Conservation (phyloP, 1,140 invertebrate species). For the Adoxophyes honmai region DNA sequence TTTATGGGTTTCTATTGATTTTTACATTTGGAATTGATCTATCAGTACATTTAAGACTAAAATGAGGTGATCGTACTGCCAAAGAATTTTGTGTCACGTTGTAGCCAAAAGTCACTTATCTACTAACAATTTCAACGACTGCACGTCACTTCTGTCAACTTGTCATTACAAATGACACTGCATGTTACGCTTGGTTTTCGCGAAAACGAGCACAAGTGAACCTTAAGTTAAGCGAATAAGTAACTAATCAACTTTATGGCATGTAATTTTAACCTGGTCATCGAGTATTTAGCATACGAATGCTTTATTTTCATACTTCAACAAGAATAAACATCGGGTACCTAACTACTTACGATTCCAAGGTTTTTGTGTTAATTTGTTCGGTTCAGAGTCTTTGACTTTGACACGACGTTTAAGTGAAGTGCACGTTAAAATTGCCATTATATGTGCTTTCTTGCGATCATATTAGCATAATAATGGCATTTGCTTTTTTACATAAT, state of each 20-base stretch:
- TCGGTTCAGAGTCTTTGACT: conserved; percentile 1
- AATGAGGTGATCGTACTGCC: not conserved
- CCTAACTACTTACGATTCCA: conserved; percentile 11
- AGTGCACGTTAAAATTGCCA: not conserved
- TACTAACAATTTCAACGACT: conserved; percentile 9
- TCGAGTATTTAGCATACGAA: conserved; percentile 8
- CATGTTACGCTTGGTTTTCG: not conserved
- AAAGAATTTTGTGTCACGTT: not conserved
- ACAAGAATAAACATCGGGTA: conserved; percentile 6
- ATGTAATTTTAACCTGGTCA: not conserved
- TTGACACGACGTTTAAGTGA: conserved; percentile 1
- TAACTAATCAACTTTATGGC: not conserved
- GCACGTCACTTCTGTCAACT: conserved; percentile 8
- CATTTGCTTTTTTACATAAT: too few species aligned
- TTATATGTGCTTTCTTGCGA: not conserved
- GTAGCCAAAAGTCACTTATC: not conserved
- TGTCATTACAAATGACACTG: conserved; percentile 9
- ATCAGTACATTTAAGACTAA: too few species aligned
- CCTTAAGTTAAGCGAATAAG: not conserved
- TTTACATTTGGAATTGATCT: too few species aligned
- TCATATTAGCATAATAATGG: not conserved
- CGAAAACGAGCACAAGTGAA: not conserved
- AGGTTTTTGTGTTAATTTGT: conserved; percentile 12
- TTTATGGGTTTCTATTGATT: too few species aligned
- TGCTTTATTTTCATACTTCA: conserved; percentile 13